These are phyloP conservation scores for Bombus terrestris DNA, from an alignment of 1,140 invertebrate species.

Conservation along the genomic window DNA sequence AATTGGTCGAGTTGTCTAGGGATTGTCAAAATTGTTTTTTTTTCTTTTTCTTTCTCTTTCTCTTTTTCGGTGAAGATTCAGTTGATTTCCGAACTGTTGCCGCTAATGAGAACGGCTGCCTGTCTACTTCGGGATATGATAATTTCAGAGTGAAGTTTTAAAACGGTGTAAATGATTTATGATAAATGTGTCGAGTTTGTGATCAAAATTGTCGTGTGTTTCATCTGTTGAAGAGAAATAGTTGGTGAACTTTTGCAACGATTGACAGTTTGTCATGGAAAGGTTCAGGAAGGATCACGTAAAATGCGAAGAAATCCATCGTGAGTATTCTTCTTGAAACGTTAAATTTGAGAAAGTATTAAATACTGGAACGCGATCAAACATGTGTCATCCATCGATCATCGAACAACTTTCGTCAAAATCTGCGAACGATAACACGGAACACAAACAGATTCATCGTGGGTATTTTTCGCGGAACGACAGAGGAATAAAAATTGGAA, in stretches of 20 bases:
- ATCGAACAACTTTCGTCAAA: not conserved
- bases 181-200: not conserved
- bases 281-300: conserved; percentile 57
- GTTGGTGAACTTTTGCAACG: not conserved
- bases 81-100: too few species aligned
- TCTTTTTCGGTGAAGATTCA: too few species aligned
- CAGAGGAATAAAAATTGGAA: not conserved
- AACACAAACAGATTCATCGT: conserved; percentile 68
- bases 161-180: not conserved
- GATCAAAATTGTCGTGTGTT: not conserved
- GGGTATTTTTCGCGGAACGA: conserved; percentile 28
- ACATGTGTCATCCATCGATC: too few species aligned
- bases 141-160: not conserved
- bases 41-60: too few species aligned
- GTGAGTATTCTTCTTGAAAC: conserved; percentile 51
- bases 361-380: too few species aligned
- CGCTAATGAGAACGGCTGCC: not conserved
- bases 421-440: conserved; percentile 55
- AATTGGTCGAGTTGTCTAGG: too few species aligned
- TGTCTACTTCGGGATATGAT: not conserved
- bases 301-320: conserved; percentile 68
- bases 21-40: not conserved
- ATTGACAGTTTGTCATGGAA: conserved; percentile 37
- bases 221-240: too few species aligned
- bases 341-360: too few species aligned